Percentiles rank a stretch among this genome's conserved stretches.
phyloP scores from a whole-genome alignment of 2,113 vertebrate genomes.

The Centropus unirufus region DNA sequence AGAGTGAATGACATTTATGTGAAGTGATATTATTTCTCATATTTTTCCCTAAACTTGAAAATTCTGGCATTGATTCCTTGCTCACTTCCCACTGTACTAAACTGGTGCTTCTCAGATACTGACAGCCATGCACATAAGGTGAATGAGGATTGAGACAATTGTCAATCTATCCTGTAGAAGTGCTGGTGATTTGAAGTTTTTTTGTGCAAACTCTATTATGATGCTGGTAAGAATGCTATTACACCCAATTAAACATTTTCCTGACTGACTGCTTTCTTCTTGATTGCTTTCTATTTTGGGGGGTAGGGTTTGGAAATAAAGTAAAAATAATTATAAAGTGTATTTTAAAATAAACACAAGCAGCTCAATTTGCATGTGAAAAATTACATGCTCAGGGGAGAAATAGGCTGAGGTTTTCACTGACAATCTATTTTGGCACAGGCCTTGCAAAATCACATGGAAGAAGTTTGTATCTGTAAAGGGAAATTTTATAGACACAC shows the following conservation, averaged over 20 bases:
- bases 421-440: slow-evolving; percentile 38
- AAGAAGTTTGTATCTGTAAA: slow-evolving; percentile 24
- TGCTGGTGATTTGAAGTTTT: slow-evolving; percentile 37
- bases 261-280: slow-evolving; percentile 22
- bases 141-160: slow-evolving; percentile 57
- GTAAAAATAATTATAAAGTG: slow-evolving; percentile 53
- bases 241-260: slow-evolving; percentile 48
- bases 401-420: slow-evolving; percentile 24
- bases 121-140: slow-evolving; percentile 57
- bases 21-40: slow-evolving; percentile 60
- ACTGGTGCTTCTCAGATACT: slow-evolving; percentile 49
- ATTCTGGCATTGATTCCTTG: slow-evolving; percentile 59
- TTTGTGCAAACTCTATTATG: background rate
- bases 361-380: slow-evolving; percentile 47
- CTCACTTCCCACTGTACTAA: slow-evolving; percentile 54
- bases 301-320: background rate
- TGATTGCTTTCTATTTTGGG: slow-evolving; percentile 20
- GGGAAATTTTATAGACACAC: slow-evolving; percentile 10
- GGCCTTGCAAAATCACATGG: background rate
- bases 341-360: slow-evolving; percentile 44
- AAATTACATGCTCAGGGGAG: slow-evolving; percentile 11
- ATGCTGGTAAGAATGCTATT: slow-evolving; percentile 15
- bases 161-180: slow-evolving; percentile 38
- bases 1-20: slow-evolving; percentile 53
- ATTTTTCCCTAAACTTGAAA: slow-evolving; percentile 58